A percentile compares a stretch with the other conserved stretches of the same genome.
Evolutionary conservation across 2,113 vertebrate genomes (phyloP).

Genomic region (Ochotona princeps): DNA sequence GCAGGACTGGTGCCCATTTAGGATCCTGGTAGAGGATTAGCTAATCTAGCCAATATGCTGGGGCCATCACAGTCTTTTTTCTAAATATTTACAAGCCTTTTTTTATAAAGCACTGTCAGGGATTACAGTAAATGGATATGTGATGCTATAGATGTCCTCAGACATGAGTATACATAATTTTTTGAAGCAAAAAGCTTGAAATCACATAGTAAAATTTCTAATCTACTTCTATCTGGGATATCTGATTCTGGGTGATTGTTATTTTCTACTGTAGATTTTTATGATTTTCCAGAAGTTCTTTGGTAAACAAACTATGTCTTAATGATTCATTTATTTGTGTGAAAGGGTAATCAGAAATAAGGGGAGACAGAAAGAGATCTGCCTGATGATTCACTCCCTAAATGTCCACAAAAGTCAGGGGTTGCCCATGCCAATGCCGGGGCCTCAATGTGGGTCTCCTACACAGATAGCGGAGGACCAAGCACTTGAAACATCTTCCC

Average conservation of each 20-base stretch:
- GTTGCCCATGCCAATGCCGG: too few relatives aligned
- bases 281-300: background rate
- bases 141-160: background rate
- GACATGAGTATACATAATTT: background rate
- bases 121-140: background rate
- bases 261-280: constrained; percentile 23
- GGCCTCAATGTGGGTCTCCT: too few relatives aligned
- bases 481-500: too few relatives aligned
- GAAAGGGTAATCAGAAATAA: too few relatives aligned
- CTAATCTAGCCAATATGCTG: too few relatives aligned
- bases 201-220: background rate
- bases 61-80: background rate
- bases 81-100: background rate
- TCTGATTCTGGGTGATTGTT: background rate
- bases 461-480: too few relatives aligned
- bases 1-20: too few relatives aligned
- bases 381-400: too few relatives aligned
- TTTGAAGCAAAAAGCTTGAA: background rate
- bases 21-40: too few relatives aligned
- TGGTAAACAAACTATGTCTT: background rate
- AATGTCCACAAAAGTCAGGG: too few relatives aligned
- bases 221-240: background rate
- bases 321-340: too few relatives aligned
- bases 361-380: too few relatives aligned
- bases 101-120: background rate